These are phyloP conservation scores for Melieria crassipennis DNA, from an alignment of 2,888 invertebrate species.

Conservation along the genomic window DNA sequence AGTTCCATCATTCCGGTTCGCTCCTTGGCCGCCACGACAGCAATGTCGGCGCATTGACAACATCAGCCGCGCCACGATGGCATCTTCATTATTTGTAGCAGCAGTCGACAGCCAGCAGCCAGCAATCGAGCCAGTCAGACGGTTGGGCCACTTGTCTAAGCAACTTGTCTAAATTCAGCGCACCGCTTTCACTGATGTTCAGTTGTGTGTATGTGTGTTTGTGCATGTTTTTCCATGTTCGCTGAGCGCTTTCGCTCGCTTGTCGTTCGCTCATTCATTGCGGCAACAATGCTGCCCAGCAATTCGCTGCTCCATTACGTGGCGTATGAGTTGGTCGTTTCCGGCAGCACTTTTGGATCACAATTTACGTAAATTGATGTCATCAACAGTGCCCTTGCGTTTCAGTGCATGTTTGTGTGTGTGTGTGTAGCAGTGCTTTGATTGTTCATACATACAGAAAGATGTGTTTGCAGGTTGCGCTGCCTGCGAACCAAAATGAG, in stretches of 20 bases:
- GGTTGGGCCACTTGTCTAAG: constrained; percentile 14
- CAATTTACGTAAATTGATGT: constrained; percentile 62
- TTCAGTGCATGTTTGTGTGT: not conserved
- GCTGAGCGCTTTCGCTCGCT: not conserved
- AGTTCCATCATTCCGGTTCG: constrained; percentile 17
- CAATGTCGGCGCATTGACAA: not conserved
- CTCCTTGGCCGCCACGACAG: too few relatives aligned
- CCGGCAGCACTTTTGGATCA: constrained; percentile 58
- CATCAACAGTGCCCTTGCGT: constrained; percentile 47
- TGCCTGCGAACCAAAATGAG: too few relatives aligned
- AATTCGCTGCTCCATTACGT: constrained; percentile 15
- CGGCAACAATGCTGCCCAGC: constrained; percentile 11
- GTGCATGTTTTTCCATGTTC: not conserved
- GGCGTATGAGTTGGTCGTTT: constrained; percentile 48
- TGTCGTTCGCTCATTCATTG: not conserved
- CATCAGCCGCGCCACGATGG: not conserved
- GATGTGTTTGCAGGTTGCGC: too few relatives aligned
- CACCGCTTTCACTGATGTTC: constrained; percentile 6
- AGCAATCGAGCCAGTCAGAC: constrained; percentile 18
- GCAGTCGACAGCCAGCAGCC: constrained; percentile 21
- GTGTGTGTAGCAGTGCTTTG: not conserved
- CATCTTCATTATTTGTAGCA: constrained; percentile 25
- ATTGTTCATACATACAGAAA: too few relatives aligned
- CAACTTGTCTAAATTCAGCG: constrained; percentile 5
- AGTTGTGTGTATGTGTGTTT: not conserved